A percentile compares a stretch with the other conserved stretches of the same genome.
Conservation (phyloP, 1,140 invertebrate genomes). For the Drosophila fuyamai region DNA sequence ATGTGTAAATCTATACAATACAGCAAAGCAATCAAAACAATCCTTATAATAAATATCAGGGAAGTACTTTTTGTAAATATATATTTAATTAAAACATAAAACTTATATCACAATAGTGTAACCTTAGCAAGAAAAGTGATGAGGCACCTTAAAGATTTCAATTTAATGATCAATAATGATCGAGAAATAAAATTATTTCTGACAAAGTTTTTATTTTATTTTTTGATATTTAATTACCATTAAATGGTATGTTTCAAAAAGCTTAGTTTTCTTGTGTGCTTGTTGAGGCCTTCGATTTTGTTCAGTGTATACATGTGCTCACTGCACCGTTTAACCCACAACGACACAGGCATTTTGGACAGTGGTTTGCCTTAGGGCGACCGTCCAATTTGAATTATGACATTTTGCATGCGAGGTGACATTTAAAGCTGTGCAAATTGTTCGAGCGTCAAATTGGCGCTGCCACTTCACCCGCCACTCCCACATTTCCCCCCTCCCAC, state of each 20-base stretch:
- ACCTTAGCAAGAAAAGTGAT: too few species aligned
- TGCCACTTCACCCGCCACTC: slow-evolving; percentile 50
- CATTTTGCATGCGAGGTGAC: slow-evolving; percentile 77
- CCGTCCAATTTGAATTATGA: slow-evolving; percentile 73
- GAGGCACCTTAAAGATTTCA: too few species aligned
- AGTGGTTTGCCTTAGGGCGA: slow-evolving; percentile 6
- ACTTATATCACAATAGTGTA: too few species aligned
- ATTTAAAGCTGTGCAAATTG: slow-evolving; percentile 82
- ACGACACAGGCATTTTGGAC: neutral
- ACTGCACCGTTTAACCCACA: slow-evolving; percentile 18
- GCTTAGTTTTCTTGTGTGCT: neutral
- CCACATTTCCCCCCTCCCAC: neutral
- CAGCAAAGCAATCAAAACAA: too few species aligned
- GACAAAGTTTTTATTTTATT: too few species aligned
- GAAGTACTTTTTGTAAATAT: too few species aligned
- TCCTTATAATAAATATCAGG: too few species aligned
- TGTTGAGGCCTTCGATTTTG: neutral
- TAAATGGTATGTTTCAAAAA: neutral
- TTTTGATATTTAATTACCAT: too few species aligned
- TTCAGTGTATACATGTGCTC: neutral
- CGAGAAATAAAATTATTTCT: too few species aligned
- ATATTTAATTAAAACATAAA: too few species aligned
- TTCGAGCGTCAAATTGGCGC: slow-evolving; percentile 79
- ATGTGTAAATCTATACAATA: too few species aligned
- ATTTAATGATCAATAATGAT: too few species aligned